Percentiles rank a stretch among this genome's conserved stretches.
These are phyloP conservation scores for Frankliniella fusca DNA, from an alignment of 2,888 invertebrate species.

Conservation along the genomic window DNA sequence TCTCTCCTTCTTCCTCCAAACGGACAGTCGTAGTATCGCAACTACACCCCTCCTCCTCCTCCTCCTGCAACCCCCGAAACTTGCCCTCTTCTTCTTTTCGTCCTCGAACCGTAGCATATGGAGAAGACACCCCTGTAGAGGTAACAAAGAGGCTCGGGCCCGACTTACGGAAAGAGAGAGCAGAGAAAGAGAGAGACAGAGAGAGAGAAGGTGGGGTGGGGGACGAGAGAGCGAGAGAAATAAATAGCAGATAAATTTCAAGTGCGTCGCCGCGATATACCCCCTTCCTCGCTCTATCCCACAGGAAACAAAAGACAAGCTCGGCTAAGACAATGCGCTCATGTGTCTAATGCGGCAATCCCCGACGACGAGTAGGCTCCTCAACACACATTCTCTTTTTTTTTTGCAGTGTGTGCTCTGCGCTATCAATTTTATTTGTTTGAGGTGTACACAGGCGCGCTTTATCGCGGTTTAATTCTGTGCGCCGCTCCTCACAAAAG, in stretches of 20 bases:
- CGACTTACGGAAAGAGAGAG: not conserved
- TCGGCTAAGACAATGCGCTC: slow-evolving; percentile 4
- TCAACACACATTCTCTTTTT: not conserved
- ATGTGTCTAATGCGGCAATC: slow-evolving; percentile 24
- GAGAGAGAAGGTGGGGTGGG: not conserved
- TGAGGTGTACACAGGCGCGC: not conserved
- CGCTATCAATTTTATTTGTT: slow-evolving; percentile 25
- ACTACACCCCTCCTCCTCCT: not conserved
- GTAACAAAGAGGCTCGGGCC: not conserved
- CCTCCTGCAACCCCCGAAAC: not conserved
- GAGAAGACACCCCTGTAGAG: not conserved
- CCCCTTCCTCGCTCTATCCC: not conserved
- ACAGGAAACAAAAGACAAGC: not conserved
- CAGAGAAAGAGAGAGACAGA: not conserved
- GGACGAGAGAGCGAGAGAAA: not conserved
- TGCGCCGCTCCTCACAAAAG: not conserved
- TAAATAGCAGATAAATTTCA: slow-evolving; percentile 27
- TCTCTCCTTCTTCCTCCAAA: not conserved
- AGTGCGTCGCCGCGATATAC: not conserved
- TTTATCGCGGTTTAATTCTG: slow-evolving; percentile 14
- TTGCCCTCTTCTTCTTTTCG: not conserved
- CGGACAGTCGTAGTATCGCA: not conserved
- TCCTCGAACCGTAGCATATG: not conserved
- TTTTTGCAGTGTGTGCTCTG: not conserved
- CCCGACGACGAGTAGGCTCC: not conserved